Percentiles rank a stretch among this genome's conserved stretches.
Evolutionary conservation across 1,140 invertebrate genomes (phyloP).

Genomic region (Bemisia tabaci): DNA sequence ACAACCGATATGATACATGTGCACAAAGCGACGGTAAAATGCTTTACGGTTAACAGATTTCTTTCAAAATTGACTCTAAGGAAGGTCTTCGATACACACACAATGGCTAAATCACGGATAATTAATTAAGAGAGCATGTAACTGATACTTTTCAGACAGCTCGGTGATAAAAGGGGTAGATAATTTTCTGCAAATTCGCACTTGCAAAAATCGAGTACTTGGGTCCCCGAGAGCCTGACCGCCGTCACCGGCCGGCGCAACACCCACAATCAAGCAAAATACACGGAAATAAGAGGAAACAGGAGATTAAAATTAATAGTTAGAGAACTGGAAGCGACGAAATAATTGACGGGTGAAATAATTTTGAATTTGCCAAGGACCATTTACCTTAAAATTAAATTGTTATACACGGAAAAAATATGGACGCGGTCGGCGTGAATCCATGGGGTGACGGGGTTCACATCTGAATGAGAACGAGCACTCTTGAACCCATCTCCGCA

Average conservation of each 20-base stretch:
- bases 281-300: conserved; percentile 37
- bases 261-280: neutral
- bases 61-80: neutral
- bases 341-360: neutral
- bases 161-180: too few relatives aligned
- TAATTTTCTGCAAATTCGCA: neutral
- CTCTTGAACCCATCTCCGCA: neutral
- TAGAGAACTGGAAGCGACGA: neutral
- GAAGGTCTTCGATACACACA: neutral
- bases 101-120: neutral
- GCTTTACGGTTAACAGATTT: neutral
- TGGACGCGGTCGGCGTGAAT: neutral
- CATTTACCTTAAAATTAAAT: neutral
- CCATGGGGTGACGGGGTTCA: neutral
- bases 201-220: neutral
- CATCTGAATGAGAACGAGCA: neutral
- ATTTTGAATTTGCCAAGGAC: neutral
- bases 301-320: conserved; percentile 26
- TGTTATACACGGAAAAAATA: neutral
- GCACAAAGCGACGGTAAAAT: neutral
- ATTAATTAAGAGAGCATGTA: neutral
- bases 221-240: neutral
- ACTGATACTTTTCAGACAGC: neutral
- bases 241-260: neutral
- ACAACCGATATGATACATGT: neutral